phyloP scores from a whole-genome alignment of 2,113 vertebrate genomes.

The Rhombomys opimus region DNA sequence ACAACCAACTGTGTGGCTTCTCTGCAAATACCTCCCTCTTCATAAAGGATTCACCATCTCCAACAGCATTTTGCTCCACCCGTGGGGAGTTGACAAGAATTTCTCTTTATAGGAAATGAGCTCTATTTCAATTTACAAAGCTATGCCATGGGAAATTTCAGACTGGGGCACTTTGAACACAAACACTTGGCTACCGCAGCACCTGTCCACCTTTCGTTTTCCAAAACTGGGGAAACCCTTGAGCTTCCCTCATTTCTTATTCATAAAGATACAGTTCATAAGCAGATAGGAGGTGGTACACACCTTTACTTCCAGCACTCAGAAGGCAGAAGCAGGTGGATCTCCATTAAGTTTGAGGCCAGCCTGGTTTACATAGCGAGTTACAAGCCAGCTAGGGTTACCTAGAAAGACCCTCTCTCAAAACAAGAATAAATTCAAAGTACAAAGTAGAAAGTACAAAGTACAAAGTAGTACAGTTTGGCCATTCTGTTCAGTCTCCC shows the following conservation, averaged over 20 bases:
- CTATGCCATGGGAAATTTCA: background rate
- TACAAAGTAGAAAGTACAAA: no score
- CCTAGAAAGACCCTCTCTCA: background rate
- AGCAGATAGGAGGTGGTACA: no score
- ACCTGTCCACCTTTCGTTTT: background rate
- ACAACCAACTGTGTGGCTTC: background rate
- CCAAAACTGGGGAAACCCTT: background rate
- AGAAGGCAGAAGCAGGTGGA: background rate
- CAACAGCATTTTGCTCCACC: background rate
- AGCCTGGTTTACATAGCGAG: background rate
- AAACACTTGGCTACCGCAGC: background rate
- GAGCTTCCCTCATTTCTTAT: conserved; percentile 27
- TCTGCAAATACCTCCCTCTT: background rate
- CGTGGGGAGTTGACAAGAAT: background rate
- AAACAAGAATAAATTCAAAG: background rate
- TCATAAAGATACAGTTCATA: background rate
- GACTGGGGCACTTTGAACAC: background rate
- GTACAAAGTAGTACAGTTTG: background rate
- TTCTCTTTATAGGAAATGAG: conserved; percentile 29
- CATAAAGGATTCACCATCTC: background rate
- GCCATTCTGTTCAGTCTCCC: background rate
- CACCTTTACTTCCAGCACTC: background rate
- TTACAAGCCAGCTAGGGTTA: background rate
- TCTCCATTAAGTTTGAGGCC: background rate
- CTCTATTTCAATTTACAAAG: conserved; percentile 16